Conservation (phyloP, 2,888 invertebrate genomes). For the Caenorhabditis doughertyi region DNA sequence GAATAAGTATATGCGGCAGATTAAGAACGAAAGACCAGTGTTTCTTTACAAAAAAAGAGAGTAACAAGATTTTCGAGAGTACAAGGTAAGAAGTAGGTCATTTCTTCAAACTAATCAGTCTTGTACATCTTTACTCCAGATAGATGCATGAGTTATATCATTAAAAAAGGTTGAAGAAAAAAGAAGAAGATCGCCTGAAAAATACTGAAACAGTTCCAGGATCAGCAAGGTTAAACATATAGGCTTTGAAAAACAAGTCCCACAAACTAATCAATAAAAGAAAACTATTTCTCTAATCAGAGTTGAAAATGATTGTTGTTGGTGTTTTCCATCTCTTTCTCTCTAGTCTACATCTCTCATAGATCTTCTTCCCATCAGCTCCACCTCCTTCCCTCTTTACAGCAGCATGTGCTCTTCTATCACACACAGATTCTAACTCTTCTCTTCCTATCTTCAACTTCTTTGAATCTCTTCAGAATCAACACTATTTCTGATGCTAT, state of each 20-base stretch:
- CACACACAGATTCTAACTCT: slow-evolving; percentile 25
- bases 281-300: slow-evolving; percentile 9
- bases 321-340: slow-evolving; percentile 41
- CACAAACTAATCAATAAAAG: slow-evolving; percentile 14
- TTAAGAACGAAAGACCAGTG: no score
- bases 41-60: no score
- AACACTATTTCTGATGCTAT: slow-evolving; percentile 2
- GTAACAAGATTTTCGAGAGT: no score
- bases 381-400: slow-evolving; percentile 47
- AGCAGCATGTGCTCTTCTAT: slow-evolving; percentile 50
- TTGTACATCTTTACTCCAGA: no score
- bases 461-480: slow-evolving; percentile 15
- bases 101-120: no score
- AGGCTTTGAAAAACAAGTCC: not conserved
- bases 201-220: no score
- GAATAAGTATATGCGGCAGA: no score
- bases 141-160: no score
- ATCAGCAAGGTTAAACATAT: no score
- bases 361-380: slow-evolving; percentile 29
- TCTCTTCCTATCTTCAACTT: slow-evolving; percentile 10
- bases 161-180: no score
- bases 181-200: no score
- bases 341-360: not conserved
- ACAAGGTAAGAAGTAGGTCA: no score
- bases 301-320: slow-evolving; percentile 55